Evolutionary conservation across 2,113 vertebrate species (phyloP), one percentile per base, ranked within the genome.

Genomic region (Colossoma macropomum): DNA sequence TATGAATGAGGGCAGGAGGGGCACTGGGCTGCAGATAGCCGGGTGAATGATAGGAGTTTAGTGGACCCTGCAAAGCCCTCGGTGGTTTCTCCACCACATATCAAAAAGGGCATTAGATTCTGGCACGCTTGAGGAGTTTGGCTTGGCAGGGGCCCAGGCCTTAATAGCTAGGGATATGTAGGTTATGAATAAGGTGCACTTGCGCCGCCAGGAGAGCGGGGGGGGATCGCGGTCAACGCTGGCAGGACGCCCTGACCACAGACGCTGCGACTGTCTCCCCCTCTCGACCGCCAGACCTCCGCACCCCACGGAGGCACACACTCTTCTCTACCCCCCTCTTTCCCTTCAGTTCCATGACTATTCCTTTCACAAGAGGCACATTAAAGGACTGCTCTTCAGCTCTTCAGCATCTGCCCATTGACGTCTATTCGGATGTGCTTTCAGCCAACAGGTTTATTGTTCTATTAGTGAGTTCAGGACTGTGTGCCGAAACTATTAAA

Each of bases 81-180:
- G 88, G 89, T 91, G 92, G 89, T 89, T 93, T 92, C 91, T 89
- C 88, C 85, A 89, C 91, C 89, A 92, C 93, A 93, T 92, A 92
- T 94, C 92, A 92, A 90, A 92, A 89, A 90, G 90, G 92, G 92
- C 91, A 92, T 93, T 94, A 93, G 92, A 89, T 91, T 90, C 88
- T 90, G 92, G 92, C 93, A 93, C 92, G 92, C 91, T 93, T 88
- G 90, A 91, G 86, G 89, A 93, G 93, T 93, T 94, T 92, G 89
- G 86, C 92, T 94, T 95, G 93, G 94, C 93, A 90, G 90, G 80
- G 87, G 84, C 90, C 94, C 93, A 93, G 92, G 86, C 85, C 84
- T 86, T 93, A 93, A 94, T 93, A 92, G 91, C 91, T 89, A 32
- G 76, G 84, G 77, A 88, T 84, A 80, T 89, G 87, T 87, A 89